These are phyloP conservation scores for Asteroscopus sphinx DNA, from an alignment of 2,888 invertebrate genomes.

Conservation along the genomic window DNA sequence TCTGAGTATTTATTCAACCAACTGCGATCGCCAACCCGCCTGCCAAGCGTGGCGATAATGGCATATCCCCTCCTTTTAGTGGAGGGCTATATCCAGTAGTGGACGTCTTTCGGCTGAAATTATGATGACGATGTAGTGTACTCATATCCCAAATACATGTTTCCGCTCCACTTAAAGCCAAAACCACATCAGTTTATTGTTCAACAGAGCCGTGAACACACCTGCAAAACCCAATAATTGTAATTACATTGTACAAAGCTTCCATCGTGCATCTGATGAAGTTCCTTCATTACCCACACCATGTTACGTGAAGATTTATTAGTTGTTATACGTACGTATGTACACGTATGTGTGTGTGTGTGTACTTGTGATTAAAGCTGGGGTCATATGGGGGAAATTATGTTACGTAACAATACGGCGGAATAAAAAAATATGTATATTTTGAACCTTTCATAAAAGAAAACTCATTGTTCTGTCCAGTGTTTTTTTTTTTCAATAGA, in stretches of 20 bases:
- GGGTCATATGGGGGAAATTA: conserved; percentile 6
- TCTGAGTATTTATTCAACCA: too few species aligned
- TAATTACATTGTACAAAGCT: conserved; percentile 46
- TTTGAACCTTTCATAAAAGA: too few species aligned
- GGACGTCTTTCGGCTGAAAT: too few species aligned
- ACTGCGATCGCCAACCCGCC: too few species aligned
- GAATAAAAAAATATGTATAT: too few species aligned
- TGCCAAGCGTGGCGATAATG: too few species aligned
- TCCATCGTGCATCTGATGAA: conserved; percentile 51
- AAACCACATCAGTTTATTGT: conserved; percentile 3
- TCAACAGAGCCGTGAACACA: conserved; percentile 9
- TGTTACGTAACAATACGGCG: conserved; percentile 6
- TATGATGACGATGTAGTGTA: too few species aligned
- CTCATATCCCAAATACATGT: not conserved
- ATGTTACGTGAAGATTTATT: conserved; percentile 52
- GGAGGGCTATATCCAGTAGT: too few species aligned
- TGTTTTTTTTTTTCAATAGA: too few species aligned
- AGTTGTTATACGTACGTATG: conserved; percentile 14
- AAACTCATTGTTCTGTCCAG: too few species aligned
- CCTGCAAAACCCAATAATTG: conserved; percentile 45
- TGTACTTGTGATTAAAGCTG: conserved; percentile 15
- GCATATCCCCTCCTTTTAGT: too few species aligned
- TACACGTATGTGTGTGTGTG: not conserved
- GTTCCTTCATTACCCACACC: conserved; percentile 49
- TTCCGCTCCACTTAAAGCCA: not conserved